A percentile compares a stretch with the other conserved stretches of the same genome.
Evolutionary conservation across 2,113 vertebrate species (phyloP).

Genomic region (Channa argus): DNA sequence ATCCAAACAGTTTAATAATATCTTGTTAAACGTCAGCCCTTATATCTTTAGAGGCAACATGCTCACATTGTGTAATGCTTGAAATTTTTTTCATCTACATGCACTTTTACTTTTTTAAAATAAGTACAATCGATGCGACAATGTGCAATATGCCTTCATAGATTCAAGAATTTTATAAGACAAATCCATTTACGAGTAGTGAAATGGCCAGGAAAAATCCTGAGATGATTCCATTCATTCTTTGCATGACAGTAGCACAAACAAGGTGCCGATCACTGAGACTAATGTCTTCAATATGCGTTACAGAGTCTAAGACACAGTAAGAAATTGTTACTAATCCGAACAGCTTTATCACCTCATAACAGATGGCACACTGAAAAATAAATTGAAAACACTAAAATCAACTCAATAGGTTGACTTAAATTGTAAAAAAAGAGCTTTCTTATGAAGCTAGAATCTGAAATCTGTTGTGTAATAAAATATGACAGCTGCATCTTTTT

Average conservation of each 20-base stretch:
- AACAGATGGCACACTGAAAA: background rate
- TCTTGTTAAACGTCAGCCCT: conserved; percentile 44
- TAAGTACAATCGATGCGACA: conserved; percentile 12
- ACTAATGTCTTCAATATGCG: conserved; percentile 69
- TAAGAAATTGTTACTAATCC: conserved; percentile 10
- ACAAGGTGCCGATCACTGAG: conserved; percentile 69
- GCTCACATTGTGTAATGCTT: conserved; percentile 11
- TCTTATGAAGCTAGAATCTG: no score
- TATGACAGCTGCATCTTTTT: conserved; percentile 9
- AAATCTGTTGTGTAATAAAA: background rate
- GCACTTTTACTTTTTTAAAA: conserved; percentile 15
- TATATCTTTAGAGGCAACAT: conserved; percentile 28
- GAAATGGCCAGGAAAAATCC: conserved; percentile 45
- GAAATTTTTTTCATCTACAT: conserved; percentile 17
- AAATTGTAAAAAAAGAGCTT: conserved; percentile 10
- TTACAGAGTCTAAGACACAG: conserved; percentile 8
- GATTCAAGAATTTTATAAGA: conserved; percentile 29
- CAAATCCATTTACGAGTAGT: conserved; percentile 33
- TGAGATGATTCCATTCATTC: conserved; percentile 77
- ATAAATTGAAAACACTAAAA: background rate
- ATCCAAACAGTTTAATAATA: conserved; percentile 66
- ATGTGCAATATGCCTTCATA: conserved; percentile 6
- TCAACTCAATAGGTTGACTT: background rate
- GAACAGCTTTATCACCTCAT: background rate
- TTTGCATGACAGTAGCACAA: conserved; percentile 66